Evolutionary conservation across 2,888 invertebrate species (phyloP).

Genomic region (Agrenia bidenticulata): DNA sequence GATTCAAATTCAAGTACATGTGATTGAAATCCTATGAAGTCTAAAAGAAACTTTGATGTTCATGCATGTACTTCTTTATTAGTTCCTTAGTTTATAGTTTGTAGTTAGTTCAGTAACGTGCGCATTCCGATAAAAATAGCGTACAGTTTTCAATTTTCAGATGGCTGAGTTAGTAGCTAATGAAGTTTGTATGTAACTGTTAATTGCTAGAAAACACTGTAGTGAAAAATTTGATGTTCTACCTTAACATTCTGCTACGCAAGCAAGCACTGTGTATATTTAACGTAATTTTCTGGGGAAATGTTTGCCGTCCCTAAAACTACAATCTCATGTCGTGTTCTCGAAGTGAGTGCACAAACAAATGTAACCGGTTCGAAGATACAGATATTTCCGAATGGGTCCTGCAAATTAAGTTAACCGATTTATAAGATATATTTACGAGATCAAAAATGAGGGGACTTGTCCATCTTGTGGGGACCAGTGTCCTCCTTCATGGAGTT

Average conservation of each 20-base stretch:
- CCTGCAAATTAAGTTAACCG: slow-evolving; percentile 18
- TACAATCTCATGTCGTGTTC: slow-evolving; percentile 32
- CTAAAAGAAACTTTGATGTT: too few relatives aligned
- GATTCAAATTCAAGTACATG: too few relatives aligned
- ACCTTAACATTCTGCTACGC: slow-evolving; percentile 1
- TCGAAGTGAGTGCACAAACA: slow-evolving; percentile 11
- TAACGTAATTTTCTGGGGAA: slow-evolving; percentile 31
- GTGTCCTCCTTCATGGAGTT: not conserved
- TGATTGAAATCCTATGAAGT: too few relatives aligned
- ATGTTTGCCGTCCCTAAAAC: slow-evolving; percentile 52
- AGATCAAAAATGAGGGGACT: not conserved
- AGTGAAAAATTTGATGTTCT: slow-evolving; percentile 6
- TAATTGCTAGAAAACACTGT: too few relatives aligned
- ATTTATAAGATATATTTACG: slow-evolving; percentile 13
- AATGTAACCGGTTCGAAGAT: slow-evolving; percentile 20
- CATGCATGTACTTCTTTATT: too few relatives aligned
- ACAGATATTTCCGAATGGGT: slow-evolving; percentile 18
- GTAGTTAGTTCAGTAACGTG: too few relatives aligned
- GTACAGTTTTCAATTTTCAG: too few relatives aligned
- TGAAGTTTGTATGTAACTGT: too few relatives aligned
- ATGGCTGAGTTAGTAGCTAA: too few relatives aligned
- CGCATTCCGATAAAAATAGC: too few relatives aligned
- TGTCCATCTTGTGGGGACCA: slow-evolving; percentile 1
- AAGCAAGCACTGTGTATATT: slow-evolving; percentile 13
- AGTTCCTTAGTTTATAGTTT: too few relatives aligned